Evolutionary conservation across 2,888 invertebrate species (phyloP).

Genomic region (Rugalucina vietnamica): DNA sequence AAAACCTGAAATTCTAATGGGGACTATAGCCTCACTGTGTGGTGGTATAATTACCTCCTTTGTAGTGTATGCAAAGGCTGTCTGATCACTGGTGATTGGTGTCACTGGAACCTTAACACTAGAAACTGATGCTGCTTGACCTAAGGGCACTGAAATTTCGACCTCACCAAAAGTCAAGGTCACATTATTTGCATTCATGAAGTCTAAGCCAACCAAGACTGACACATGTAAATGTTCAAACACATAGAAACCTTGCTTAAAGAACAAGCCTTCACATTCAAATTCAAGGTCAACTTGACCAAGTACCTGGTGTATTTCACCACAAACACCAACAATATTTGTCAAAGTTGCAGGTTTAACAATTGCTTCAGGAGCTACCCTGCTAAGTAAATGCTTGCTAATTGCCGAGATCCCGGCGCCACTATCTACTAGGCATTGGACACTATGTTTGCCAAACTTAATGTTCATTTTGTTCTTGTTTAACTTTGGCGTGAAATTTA

Average conservation of each 20-base stretch:
- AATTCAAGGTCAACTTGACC: background rate
- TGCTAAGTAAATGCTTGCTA: background rate
- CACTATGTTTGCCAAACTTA: background rate
- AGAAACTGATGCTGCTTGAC: background rate
- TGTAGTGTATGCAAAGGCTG: background rate
- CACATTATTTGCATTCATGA: background rate
- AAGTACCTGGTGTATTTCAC: no score
- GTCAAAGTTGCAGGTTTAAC: background rate
- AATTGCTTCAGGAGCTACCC: background rate
- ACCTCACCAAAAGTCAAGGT: background rate
- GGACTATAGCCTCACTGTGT: slow-evolving; percentile 1
- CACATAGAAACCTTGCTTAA: background rate
- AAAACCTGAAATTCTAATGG: background rate
- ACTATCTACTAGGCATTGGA: background rate
- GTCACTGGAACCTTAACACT: background rate
- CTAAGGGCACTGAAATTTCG: background rate
- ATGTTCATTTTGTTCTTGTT: background rate
- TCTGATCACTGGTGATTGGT: background rate
- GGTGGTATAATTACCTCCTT: slow-evolving; percentile 16
- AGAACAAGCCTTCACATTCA: background rate
- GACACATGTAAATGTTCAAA: slow-evolving; percentile 6
- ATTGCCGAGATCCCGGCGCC: background rate
- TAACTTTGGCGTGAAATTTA: background rate
- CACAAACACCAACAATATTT: no score
- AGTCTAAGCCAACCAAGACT: background rate